phyloP scores from a whole-genome alignment of 2,113 vertebrate genomes.

The Tinamus guttatus region DNA sequence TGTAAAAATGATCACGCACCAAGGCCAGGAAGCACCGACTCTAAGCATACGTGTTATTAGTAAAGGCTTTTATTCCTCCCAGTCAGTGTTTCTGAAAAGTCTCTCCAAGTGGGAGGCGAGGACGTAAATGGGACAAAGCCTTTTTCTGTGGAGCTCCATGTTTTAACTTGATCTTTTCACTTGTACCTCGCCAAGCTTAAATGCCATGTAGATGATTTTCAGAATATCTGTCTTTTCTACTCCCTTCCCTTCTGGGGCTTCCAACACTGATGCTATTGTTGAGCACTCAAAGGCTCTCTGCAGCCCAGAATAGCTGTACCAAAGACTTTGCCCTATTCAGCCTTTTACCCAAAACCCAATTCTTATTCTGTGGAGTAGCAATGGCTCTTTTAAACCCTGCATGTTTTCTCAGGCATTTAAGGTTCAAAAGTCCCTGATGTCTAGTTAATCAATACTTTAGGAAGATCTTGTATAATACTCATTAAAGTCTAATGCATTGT shows the following conservation, averaged over 20 bases:
- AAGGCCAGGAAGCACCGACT: neutral
- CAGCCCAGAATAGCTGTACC: conserved; percentile 60
- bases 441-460: conserved; percentile 70
- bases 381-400: conserved; percentile 57
- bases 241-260: conserved; percentile 27
- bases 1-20: neutral
- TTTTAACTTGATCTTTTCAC: conserved; percentile 46
- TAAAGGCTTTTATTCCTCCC: neutral
- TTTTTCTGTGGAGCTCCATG: neutral
- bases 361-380: conserved; percentile 36
- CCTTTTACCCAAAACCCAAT: conserved; percentile 34
- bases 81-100: neutral
- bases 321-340: conserved; percentile 35
- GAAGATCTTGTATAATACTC: conserved; percentile 47
- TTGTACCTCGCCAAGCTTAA: neutral
- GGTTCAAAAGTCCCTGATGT: conserved; percentile 57
- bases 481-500: conserved; percentile 61
- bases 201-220: conserved; percentile 25
- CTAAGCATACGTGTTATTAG: neutral
- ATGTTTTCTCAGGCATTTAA: conserved; percentile 54
- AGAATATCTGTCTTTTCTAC: conserved; percentile 27
- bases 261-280: conserved; percentile 35
- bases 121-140: conserved; percentile 8
- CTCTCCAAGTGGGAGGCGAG: conserved; percentile 30
- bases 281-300: conserved; percentile 55